These are phyloP conservation scores for Volucella zonaria DNA, from an alignment of 2,888 invertebrate genomes.

Conservation along the genomic window DNA sequence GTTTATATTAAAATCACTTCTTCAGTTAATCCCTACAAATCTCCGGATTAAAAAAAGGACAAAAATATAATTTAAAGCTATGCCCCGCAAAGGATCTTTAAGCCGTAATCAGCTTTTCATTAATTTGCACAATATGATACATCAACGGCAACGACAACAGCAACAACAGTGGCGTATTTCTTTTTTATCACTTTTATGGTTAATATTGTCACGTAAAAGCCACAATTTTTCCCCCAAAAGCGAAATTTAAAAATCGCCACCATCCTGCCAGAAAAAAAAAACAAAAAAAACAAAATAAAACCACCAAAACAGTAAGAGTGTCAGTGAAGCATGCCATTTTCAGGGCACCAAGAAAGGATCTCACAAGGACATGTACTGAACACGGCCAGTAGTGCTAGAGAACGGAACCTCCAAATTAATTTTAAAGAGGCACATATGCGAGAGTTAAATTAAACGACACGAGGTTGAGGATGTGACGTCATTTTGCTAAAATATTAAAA, in stretches of 20 bases:
- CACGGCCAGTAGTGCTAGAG: slow-evolving; percentile 3
- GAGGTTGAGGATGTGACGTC: slow-evolving; percentile 67
- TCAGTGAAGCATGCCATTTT: slow-evolving; percentile 13
- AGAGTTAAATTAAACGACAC: slow-evolving; percentile 67
- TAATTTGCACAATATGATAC: slow-evolving; percentile 51
- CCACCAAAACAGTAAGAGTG: not conserved
- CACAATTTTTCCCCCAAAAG: slow-evolving; percentile 54
- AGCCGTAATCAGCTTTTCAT: slow-evolving; percentile 41
- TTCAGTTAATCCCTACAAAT: no score
- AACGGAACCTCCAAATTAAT: slow-evolving; percentile 57
- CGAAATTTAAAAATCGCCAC: slow-evolving; percentile 53
- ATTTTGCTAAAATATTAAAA: slow-evolving; percentile 68
- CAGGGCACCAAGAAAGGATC: not conserved
- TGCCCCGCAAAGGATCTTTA: not conserved
- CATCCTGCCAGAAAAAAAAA: slow-evolving; percentile 9
- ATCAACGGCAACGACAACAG: slow-evolving; percentile 2
- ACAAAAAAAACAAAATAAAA: slow-evolving; percentile 1
- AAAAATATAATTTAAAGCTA: slow-evolving; percentile 11
- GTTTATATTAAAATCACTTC: no score
- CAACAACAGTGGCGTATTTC: not conserved
- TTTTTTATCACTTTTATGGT: slow-evolving; percentile 11
- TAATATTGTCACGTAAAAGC: slow-evolving; percentile 67
- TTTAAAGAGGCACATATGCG: slow-evolving; percentile 68
- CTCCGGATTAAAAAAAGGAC: not conserved
- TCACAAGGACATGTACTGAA: slow-evolving; percentile 8